These are phyloP conservation scores for Apodemus speciosus DNA, from an alignment of 2,113 vertebrate species.

Conservation along the genomic window DNA sequence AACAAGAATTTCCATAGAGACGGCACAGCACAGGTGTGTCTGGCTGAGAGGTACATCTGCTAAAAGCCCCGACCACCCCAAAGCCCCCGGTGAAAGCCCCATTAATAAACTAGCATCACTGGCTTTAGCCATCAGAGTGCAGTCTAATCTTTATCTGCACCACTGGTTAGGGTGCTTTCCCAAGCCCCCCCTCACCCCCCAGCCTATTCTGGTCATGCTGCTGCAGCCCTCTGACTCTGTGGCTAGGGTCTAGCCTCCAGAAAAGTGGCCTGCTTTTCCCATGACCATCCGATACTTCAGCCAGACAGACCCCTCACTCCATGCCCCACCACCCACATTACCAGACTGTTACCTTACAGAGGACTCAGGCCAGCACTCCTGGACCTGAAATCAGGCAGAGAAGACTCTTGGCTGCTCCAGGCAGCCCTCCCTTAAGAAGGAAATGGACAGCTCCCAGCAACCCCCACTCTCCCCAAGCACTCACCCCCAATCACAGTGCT, in stretches of 20 bases:
- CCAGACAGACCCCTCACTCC: neutral
- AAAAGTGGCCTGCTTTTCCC: neutral
- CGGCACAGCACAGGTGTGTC: neutral
- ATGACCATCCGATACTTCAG: neutral
- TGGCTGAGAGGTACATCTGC: neutral
- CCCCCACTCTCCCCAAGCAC: neutral
- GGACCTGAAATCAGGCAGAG: neutral
- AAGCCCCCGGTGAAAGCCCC: neutral
- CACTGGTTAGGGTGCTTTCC: neutral
- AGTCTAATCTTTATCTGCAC: fast-evolving
- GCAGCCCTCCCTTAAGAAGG: neutral
- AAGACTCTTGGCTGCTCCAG: neutral
- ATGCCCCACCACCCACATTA: too few relatives aligned
- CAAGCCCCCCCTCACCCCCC: neutral
- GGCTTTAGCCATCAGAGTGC: fast-evolving
- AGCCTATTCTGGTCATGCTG: neutral
- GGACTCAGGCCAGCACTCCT: neutral
- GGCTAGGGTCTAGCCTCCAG: conserved; percentile 11
- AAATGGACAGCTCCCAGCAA: neutral
- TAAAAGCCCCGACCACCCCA: neutral
- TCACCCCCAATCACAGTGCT: neutral
- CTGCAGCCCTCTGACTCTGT: neutral
- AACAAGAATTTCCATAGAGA: conserved; percentile 21
- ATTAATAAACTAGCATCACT: fast-evolving
- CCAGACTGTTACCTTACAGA: neutral